Conservation (phyloP, 1,140 invertebrate genomes). For the Drosophila pruinosa region DNA sequence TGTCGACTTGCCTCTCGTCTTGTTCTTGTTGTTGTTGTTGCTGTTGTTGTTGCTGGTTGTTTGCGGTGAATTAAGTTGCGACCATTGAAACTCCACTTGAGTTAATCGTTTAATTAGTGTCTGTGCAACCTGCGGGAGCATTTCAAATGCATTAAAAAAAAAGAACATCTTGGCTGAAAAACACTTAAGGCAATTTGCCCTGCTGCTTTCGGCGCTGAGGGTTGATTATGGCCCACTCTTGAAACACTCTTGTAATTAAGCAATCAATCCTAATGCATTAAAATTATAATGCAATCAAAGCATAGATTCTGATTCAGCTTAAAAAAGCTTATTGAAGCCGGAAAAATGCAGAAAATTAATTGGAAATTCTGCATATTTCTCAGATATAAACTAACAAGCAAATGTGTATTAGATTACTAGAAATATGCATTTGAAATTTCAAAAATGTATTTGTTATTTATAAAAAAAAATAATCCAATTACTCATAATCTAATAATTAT, state of each 20-base stretch:
- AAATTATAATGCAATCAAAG: not conserved
- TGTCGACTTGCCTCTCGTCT: conserved; percentile 15
- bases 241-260: not conserved
- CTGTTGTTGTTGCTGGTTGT: conserved; percentile 35
- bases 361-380: too few relatives aligned
- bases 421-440: too few relatives aligned
- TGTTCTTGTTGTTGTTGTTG: not conserved
- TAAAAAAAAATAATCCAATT: too few relatives aligned
- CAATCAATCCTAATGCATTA: not conserved
- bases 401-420: too few relatives aligned
- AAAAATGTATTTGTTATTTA: too few relatives aligned
- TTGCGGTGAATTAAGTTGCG: conserved; percentile 75
- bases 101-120: conserved; percentile 77
- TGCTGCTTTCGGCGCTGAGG: not conserved
- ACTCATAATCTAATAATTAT: too few relatives aligned
- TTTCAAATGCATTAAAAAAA: conserved; percentile 1
- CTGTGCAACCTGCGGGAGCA: conserved; percentile 7
- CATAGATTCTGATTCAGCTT: too few relatives aligned
- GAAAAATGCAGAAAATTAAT: too few relatives aligned
- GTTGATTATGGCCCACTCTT: not conserved
- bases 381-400: too few relatives aligned
- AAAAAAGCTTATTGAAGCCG: too few relatives aligned
- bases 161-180: not conserved
- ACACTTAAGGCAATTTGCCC: not conserved
- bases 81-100: conserved; percentile 73